Percentiles rank a stretch among this genome's conserved stretches.
These are phyloP conservation scores for Alectura lathami DNA, from an alignment of 2,113 vertebrate genomes.

Conservation along the genomic window DNA sequence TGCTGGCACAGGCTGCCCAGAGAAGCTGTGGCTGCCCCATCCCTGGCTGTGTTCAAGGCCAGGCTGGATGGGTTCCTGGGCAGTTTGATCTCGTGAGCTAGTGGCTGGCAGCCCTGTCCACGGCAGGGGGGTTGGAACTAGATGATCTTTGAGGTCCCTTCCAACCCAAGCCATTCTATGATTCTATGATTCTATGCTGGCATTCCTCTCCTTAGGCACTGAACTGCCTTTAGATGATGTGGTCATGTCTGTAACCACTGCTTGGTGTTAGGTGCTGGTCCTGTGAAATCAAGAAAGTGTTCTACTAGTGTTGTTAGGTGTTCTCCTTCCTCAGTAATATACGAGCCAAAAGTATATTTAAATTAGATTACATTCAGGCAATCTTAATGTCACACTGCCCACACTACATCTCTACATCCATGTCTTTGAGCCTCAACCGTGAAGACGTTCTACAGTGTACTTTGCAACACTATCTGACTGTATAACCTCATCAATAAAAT, in stretches of 20 bases:
- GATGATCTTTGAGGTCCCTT: too few species aligned
- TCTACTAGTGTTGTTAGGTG: background rate
- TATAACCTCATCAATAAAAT: rapidly evolving
- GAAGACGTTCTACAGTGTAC: background rate
- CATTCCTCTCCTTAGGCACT: background rate
- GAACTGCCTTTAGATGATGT: rapidly evolving
- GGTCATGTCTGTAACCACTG: background rate
- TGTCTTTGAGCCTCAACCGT: background rate
- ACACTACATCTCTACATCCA: background rate
- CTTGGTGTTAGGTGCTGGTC: background rate
- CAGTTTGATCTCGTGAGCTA: too few species aligned
- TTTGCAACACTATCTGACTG: background rate
- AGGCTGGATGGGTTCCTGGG: too few species aligned
- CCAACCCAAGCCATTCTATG: too few species aligned
- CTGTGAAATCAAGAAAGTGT: background rate
- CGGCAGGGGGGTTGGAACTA: too few species aligned
- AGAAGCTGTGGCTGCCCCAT: too few species aligned
- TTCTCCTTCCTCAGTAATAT: background rate
- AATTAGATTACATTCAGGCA: background rate
- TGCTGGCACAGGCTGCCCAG: too few species aligned
- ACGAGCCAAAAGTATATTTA: background rate
- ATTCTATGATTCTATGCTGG: too few species aligned
- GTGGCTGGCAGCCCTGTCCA: too few species aligned
- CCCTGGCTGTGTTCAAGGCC: too few species aligned
- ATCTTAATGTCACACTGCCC: background rate